Percentiles rank a stretch among this genome's conserved stretches.
Conservation (phyloP, 2,797 vertebrate species). For the Megalops cyprinoides region DNA sequence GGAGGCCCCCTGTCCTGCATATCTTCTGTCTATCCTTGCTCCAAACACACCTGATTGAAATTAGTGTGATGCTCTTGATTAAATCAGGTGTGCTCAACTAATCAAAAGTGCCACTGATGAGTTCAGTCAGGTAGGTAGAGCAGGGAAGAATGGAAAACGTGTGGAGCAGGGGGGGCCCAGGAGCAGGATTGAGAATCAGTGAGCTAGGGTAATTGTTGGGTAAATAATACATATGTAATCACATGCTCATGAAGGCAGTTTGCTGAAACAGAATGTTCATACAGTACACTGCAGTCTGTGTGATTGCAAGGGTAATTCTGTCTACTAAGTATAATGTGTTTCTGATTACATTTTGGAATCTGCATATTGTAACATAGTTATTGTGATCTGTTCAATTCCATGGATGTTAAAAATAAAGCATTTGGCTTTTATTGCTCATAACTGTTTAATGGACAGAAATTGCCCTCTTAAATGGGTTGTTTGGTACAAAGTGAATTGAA, state of each 20-base stretch:
- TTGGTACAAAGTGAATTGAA: background rate
- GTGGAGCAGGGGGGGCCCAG: too few relatives aligned
- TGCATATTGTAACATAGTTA: slow-evolving; percentile 56
- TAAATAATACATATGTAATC: slow-evolving; percentile 43
- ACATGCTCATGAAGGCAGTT: background rate
- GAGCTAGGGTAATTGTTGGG: background rate
- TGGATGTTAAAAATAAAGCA: slow-evolving; percentile 64
- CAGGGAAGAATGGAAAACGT: too few relatives aligned
- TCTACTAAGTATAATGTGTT: slow-evolving; percentile 11
- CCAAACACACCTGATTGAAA: too few relatives aligned
- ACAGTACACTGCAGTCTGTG: background rate
- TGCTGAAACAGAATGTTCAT: background rate
- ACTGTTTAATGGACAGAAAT: background rate
- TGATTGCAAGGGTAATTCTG: background rate
- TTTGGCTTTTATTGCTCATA: background rate
- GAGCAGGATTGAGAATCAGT: too few relatives aligned
- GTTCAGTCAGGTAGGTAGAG: too few relatives aligned
- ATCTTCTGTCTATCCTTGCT: too few relatives aligned
- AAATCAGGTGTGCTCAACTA: too few relatives aligned
- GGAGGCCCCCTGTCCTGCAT: too few relatives aligned
- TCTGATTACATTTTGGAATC: slow-evolving; percentile 10
- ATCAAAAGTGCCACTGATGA: too few relatives aligned
- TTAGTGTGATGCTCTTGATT: too few relatives aligned
- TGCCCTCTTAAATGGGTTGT: background rate
- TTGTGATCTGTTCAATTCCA: slow-evolving; percentile 67